Evolutionary conservation across 92 coral and sea anemone genomes (phyloP).

Genomic region (Pocillopora grandis): DNA sequence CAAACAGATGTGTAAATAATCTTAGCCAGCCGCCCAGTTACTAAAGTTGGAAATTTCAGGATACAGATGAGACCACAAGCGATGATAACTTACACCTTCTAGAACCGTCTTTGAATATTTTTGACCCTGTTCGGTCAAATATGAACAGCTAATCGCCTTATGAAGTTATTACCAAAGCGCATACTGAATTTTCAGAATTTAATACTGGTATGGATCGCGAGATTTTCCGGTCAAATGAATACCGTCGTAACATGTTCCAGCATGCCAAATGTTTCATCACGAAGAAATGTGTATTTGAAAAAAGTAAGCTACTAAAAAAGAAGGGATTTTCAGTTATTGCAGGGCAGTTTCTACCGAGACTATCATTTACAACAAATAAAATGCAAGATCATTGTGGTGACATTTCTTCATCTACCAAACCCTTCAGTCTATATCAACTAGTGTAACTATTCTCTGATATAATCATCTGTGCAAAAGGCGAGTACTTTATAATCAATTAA

Average conservation of each 20-base stretch:
- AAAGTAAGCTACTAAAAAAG: too few species aligned
- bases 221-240: neutral
- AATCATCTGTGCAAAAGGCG: too few species aligned
- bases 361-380: too few species aligned
- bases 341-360: too few species aligned
- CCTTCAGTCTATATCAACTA: too few species aligned
- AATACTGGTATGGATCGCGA: neutral
- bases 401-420: too few species aligned
- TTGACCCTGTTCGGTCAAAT: neutral
- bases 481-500: too few species aligned
- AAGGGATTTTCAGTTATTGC: too few species aligned
- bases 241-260: neutral
- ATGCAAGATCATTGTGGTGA: too few species aligned
- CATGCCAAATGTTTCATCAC: too few species aligned
- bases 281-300: too few species aligned
- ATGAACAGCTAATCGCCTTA: constrained; percentile 4
- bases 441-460: too few species aligned
- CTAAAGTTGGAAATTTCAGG: constrained; percentile 24
- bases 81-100: neutral
- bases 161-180: neutral
- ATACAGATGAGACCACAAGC: neutral
- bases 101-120: neutral
- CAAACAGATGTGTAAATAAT: neutral
- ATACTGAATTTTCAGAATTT: neutral
- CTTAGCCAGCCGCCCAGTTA: neutral